phyloP scores from a whole-genome alignment of 2,888 invertebrate species.

The Shargacucullia verbasci region DNA sequence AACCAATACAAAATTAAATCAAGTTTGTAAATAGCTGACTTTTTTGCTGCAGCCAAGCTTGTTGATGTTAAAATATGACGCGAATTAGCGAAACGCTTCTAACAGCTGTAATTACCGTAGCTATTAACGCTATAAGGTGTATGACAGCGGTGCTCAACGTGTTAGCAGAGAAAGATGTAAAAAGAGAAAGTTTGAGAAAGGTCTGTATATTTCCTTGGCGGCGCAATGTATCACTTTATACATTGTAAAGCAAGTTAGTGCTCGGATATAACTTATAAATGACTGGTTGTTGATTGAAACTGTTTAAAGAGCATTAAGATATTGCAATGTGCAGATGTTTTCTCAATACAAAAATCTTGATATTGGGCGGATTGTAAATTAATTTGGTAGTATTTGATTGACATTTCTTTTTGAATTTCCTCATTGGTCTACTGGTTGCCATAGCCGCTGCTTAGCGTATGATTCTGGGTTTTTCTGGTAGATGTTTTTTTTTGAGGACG shows the following conservation, averaged over 20 bases:
- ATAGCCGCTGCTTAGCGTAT: no score
- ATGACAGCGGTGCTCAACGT: slow-evolving; percentile 49
- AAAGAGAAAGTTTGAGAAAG: slow-evolving; percentile 48
- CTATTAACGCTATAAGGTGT: slow-evolving; percentile 36
- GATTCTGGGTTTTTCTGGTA: no score
- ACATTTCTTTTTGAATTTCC: no score
- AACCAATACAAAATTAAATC: slow-evolving; percentile 25
- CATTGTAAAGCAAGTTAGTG: slow-evolving; percentile 30
- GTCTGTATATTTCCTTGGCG: slow-evolving; percentile 37
- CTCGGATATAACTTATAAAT: slow-evolving; percentile 27
- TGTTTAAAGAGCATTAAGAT: background rate
- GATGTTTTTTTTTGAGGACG: no score
- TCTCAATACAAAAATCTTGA: no score
- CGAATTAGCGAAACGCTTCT: slow-evolving; percentile 54
- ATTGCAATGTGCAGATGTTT: no score
- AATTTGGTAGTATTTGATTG: no score
- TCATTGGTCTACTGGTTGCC: no score
- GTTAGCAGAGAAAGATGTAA: slow-evolving; percentile 29
- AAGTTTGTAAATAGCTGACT: slow-evolving; percentile 18
- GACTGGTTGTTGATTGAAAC: background rate
- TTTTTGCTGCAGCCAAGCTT: slow-evolving; percentile 39
- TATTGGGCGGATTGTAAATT: no score
- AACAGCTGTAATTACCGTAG: slow-evolving; percentile 53
- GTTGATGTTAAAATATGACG: slow-evolving; percentile 47
- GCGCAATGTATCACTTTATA: slow-evolving; percentile 43